Conservation (phyloP, 2,888 invertebrate species). For the Oxycera nigricornis region DNA sequence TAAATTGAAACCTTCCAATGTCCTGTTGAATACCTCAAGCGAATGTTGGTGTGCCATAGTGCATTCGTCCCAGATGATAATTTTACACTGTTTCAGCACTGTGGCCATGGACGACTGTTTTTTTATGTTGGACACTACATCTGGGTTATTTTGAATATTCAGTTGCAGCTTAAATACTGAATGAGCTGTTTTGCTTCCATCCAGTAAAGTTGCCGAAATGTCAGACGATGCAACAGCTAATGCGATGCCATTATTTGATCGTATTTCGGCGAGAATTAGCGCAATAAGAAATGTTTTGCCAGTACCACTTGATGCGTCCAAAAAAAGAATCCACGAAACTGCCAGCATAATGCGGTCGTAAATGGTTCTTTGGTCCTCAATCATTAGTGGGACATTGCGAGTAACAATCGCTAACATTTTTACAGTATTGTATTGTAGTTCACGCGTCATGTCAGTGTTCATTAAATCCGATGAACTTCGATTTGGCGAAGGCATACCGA, state of each 20-base stretch:
- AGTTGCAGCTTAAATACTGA: neutral
- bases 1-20: too few species aligned
- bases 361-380: conserved; percentile 27
- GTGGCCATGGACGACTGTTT: conserved; percentile 52
- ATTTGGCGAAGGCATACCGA: conserved; percentile 49
- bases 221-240: conserved; percentile 25
- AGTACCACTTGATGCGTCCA: neutral
- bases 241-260: conserved; percentile 40
- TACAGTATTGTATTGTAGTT: conserved; percentile 4
- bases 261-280: conserved; percentile 26
- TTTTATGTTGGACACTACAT: conserved; percentile 46
- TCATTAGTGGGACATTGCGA: conserved; percentile 32
- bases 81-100: conserved; percentile 51
- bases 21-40: conserved; percentile 39
- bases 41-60: conserved; percentile 50
- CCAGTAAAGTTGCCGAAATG: neutral
- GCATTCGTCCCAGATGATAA: conserved; percentile 41
- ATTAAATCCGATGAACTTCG: neutral
- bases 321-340: conserved; percentile 7
- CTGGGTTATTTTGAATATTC: conserved; percentile 2
- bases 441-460: neutral
- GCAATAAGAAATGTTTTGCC: conserved; percentile 16
- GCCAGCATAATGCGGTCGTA: conserved; percentile 29
- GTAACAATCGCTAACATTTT: conserved; percentile 30
- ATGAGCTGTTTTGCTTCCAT: neutral